Base-by-base conservation (phyloP, 2,797 vertebrate species). In the Gambelia wislizenii region DNA sequence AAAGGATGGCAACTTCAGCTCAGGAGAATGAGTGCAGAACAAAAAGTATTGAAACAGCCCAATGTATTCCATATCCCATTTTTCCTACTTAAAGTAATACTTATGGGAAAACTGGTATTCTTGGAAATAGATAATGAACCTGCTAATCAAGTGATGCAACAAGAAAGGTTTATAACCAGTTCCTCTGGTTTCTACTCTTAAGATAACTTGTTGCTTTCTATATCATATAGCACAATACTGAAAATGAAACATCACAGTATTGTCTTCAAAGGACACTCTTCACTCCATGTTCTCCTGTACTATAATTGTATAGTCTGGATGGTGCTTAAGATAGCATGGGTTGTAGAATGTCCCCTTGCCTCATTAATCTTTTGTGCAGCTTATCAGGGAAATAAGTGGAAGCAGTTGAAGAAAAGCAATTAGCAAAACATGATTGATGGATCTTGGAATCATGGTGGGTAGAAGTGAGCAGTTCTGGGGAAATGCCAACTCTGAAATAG, bases 261-360 rank as follows among this genome's bases (percentile, higher is more conserved):
- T 89, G 86, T 67, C 1, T 36, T 93, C 81, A 52, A 92, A 20
- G 22, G 10, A 3, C 61, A 69, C 47, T 87, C 64, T 61, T 4
- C 39, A 90, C 44, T 64, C 3, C 72, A 72, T 69, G 77, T 18
- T 49, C 33, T 88, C 69, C 25, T 89, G 6, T n/a, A 84, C 77
- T 90, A 13, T 92, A 92, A 91, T 87, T 44, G 83, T 5, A 25
- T 83, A 85, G 2, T 88, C 18, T 88, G 36, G 36, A 85, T 20
- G n/a, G 42, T 85, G 27, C 47, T 89, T 87, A 91, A 91, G 92
- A 93, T 88, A 79, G 54, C 39, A 59, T 74, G 39, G n/a, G 30
- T 42, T 56, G n/a, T 56, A 82, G 56, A 54, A 74, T 82, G 69
- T 80, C 59, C 89, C 42, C 77, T 49, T 10, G 3, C 6, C 83